Evolutionary conservation across 1,140 invertebrate species (phyloP), one percentile per base, ranked within the genome.

Genomic region (Diachasmimorpha longicaudata): DNA sequence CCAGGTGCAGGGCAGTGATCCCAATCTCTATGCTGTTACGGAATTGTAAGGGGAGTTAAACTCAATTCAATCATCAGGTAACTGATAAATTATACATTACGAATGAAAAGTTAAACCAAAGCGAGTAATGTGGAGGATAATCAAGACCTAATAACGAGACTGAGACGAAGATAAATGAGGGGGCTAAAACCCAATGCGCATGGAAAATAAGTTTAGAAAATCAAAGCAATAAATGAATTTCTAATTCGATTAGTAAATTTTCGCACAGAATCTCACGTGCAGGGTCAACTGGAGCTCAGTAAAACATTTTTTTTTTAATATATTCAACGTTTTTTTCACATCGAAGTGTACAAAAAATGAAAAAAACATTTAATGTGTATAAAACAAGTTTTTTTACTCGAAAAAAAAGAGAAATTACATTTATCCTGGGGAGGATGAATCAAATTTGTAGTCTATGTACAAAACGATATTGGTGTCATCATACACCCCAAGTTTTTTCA

Each of bases 1-100:
- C 70, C 88, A 89, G 77, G 87, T 89, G 37, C 88, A 89, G 71
- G 87, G 88, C 44, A 89, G 88, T 73, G 88, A 89, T 81, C 87
- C 88, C 0, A 89, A 89, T 84, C 81, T 89, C 21, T 89, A 89
- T 71, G 87, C 88, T 10, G 88, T 89, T 6, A 89, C 88, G 16
- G 88, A 88, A 78, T 79, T 89, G 55, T 89, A 87, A 86, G 75
- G 58, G 23, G 19, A 52, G 14, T 16, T 2, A 6, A 52, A 52
- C 48, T 52, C 14, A 52, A 31, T 31, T 6, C 31, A 31, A 6
- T 31, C 31, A 31, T 14, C 16, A 19, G 48, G 16, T 67, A 48
- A 66, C 10, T 36, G 31, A 21, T 42, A 44, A 44, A 23, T 66
- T 19, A 46, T 55, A 68, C 16, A 63, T 73, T 63, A 14, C n/a